Evolutionary conservation across 2,113 vertebrate genomes (phyloP), one percentile per base, ranked within the genome.

Genomic region (Coturnix japonica): DNA sequence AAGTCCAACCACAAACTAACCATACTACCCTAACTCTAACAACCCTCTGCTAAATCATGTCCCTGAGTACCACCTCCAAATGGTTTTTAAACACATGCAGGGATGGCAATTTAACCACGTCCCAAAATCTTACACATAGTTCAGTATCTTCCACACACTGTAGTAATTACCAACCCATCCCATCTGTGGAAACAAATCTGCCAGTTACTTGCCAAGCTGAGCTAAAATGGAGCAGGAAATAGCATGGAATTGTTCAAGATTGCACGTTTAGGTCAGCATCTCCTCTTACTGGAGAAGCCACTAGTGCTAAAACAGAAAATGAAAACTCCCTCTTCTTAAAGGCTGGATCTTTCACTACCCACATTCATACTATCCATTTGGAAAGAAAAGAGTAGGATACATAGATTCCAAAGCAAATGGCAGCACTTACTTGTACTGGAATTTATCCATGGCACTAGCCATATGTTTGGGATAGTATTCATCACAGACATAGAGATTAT

Each of bases 381-480:
- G 31, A 57, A 79, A 79, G 17, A 5, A 13, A 81, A n/a, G 15
- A 9, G 13, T 22, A n/a, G 6, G 23, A 73, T n/a, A 13, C 2
- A 7, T 1, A 31, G 7, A 53, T 51, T 60, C 61, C 66, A 73
- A 49, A 70, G 28, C 14, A 37, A 79, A 56, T 0, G 8, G 33
- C 87, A 57, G 44, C 61, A 76, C 88, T 95, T 93, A 98, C 97
- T 13, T 90, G 91, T 98, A 97, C 60, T 95, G 90, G 81, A 97
- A 98, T 61, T 97, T 97, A 91, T 98, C 97, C 66, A 98, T 95
- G 53, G 97, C 97, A 77, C 96, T 97, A 35, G 97, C 95, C 75
- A 98, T 69, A 5, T 98, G 97, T 49, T 97, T 98, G 89, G 96
- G 97, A 66, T 95, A 96, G 57, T 93, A 91, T 4, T 95, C 94